phyloP scores from a whole-genome alignment of 1,140 invertebrate species.

The Lerema accius region DNA sequence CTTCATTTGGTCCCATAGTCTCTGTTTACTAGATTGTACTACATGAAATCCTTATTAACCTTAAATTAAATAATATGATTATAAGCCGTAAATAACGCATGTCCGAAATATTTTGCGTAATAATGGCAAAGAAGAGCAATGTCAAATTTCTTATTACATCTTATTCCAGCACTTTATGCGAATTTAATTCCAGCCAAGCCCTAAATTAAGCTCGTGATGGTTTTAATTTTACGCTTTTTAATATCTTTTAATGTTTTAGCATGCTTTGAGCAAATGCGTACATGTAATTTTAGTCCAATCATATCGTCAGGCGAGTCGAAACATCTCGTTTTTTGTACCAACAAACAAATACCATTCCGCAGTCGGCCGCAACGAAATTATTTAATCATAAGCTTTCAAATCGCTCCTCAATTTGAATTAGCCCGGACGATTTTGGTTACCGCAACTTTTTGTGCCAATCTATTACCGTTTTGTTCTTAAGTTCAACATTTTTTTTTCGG shows the following conservation, averaged over 20 bases:
- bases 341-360: conserved; percentile 57
- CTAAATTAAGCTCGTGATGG: too few relatives aligned
- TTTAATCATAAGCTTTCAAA: conserved; percentile 72
- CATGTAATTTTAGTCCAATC: conserved; percentile 45
- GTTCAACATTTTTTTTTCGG: conserved; percentile 26
- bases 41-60: too few relatives aligned
- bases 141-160: too few relatives aligned
- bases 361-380: conserved; percentile 51
- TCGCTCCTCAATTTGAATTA: conserved; percentile 58
- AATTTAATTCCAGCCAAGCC: too few relatives aligned
- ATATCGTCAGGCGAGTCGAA: conserved; percentile 36
- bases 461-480: conserved; percentile 56
- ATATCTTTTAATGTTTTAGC: not conserved
- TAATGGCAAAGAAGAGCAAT: too few relatives aligned
- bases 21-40: too few relatives aligned
- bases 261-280: conserved; percentile 20
- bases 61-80: too few relatives aligned
- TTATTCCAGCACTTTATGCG: too few relatives aligned
- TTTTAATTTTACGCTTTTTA: not conserved
- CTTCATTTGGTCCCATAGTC: too few relatives aligned
- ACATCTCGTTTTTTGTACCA: conserved; percentile 40
- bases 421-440: conserved; percentile 52
- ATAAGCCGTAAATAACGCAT: too few relatives aligned
- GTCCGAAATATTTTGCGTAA: too few relatives aligned
- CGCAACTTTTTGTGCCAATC: conserved; percentile 56